Percentiles rank a stretch among this genome's conserved stretches.
phyloP scores from a whole-genome alignment of 2,888 invertebrate genomes.

The Tachystola acroxantha region DNA sequence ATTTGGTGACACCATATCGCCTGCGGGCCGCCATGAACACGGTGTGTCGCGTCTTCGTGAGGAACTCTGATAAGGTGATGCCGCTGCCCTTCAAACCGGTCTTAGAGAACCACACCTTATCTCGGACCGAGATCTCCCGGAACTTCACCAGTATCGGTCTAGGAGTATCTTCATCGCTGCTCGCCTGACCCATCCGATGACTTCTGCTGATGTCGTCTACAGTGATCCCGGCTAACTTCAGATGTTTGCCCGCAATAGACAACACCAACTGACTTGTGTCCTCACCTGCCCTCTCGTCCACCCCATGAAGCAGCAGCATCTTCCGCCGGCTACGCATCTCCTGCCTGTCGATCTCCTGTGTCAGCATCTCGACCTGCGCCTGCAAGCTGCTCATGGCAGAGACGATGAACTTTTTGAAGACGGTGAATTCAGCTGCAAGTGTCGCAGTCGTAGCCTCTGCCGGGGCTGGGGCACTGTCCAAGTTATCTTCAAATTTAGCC shows the following conservation, averaged over 20 bases:
- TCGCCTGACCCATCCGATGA: too few species aligned
- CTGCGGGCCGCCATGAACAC: slow-evolving; percentile 6
- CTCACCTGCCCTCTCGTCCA: background rate
- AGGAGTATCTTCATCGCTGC: too few species aligned
- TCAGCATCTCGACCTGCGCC: background rate
- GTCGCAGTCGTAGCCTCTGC: background rate
- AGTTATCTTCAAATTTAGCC: background rate
- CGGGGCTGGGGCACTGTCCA: background rate
- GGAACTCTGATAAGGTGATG: slow-evolving; percentile 5
- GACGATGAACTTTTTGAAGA: background rate
- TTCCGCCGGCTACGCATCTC: background rate
- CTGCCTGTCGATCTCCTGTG: background rate
- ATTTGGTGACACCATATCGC: slow-evolving; percentile 5
- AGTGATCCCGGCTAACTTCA: background rate
- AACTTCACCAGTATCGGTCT: slow-evolving; percentile 6
- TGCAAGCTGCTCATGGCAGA: background rate
- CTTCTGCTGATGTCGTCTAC: too few species aligned
- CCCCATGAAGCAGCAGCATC: background rate
- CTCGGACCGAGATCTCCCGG: too few species aligned
- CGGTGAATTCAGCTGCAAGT: background rate
- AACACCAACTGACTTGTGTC: background rate
- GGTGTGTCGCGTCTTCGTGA: slow-evolving; percentile 2
- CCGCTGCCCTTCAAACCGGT: slow-evolving; percentile 4
- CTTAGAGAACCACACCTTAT: too few species aligned
- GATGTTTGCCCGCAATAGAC: background rate